Evolutionary conservation across 2,113 vertebrate species (phyloP).

Genomic region (Cavia porcellus): DNA sequence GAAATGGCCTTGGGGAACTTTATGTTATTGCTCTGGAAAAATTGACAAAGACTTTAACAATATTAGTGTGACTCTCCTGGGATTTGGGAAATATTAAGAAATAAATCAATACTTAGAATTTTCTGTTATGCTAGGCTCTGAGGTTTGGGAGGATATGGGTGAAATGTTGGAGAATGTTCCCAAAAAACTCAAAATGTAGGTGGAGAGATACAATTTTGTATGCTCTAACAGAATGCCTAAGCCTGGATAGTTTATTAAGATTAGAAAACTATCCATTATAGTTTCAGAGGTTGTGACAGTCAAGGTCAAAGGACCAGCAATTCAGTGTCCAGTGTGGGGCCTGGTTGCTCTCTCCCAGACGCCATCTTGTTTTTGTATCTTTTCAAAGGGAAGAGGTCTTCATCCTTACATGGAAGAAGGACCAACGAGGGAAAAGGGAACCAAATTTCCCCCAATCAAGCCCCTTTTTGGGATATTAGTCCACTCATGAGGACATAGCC

Average conservation of each 20-base stretch:
- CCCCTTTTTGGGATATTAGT: not conserved
- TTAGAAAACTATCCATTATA: not conserved
- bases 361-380: not conserved
- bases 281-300: not conserved
- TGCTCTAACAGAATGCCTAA: not conserved
- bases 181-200: not conserved
- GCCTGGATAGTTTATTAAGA: not conserved
- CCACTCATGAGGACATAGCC: not conserved
- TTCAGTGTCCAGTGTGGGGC: not conserved
- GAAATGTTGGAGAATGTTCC: not conserved
- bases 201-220: not conserved
- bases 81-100: not conserved
- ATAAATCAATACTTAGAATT: conserved; percentile 3
- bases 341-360: not conserved
- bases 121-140: not conserved
- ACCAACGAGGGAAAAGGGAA: no score
- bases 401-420: not conserved
- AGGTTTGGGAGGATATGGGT: not conserved
- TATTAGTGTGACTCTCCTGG: not conserved
- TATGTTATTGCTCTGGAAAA: not conserved
- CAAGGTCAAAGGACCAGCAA: not conserved
- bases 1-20: not conserved
- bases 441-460: no score
- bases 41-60: not conserved
- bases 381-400: not conserved